Evolutionary conservation across 2,888 invertebrate genomes (phyloP), one percentile per base, ranked within the genome.

Genomic region (Fragum fragum): DNA sequence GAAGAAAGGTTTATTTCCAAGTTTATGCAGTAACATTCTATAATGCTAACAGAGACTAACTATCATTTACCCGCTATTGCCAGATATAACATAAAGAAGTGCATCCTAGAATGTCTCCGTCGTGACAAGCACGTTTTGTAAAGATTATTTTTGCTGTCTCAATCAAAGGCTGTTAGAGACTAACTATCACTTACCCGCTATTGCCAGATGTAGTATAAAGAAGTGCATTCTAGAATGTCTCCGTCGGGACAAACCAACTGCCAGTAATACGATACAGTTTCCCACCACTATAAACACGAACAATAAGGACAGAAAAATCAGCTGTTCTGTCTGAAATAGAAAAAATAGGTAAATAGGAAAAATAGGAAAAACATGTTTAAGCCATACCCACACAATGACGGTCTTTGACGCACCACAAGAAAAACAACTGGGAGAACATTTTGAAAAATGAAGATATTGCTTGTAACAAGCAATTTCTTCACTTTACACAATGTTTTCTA

Each of bases 211-310:
- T 95, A 97, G 97, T 89, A 98, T 98, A 95, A 98, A 98, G 95
- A 97, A 98, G 94, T 98, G 98, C 98, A 98, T 98, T 68, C 98
- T 96, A 69, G 98, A 98, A 94, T 98, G 98, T 90, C 98, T 96
- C 32, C 91, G 74, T 72, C 97, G 96, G 87, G 97, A 97, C 90
- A 97, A 96, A 76, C 97, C 95, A 79, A 98, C 96, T 0, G 98
- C 97, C 0, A 97, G 96, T 61, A 98, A 96, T n/a, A 98, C 98
- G 0, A 97, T 97, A 23, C 96, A 96, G 94, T 98, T 98, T 42
- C 98, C 97, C 71, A 97, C 96, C 59, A 98, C 97, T 86, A 98
- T 98, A 71, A 97, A 96, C 68, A 96, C 96, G 93, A 98, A 97
- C 39, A 98, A 95, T 81, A 98, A 95, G 96, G 97, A 97, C 91